Evolutionary conservation across 2,797 vertebrate genomes (phyloP), one percentile per base, ranked within the genome.

Genomic region (Bufotes viridis): DNA sequence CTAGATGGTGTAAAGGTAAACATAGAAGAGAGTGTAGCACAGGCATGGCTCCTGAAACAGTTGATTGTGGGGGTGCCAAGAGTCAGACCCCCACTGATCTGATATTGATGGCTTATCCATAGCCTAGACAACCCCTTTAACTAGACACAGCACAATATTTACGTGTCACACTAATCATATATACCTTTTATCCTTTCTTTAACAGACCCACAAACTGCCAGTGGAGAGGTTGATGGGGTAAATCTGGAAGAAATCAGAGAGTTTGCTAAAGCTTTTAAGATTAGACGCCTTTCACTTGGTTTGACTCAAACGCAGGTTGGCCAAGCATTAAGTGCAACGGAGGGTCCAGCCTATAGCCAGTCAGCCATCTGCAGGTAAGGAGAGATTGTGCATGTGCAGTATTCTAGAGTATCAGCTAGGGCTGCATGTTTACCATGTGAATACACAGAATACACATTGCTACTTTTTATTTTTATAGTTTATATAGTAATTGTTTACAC

Each of bases 261-360:
- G 94, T 99, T 99, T 91, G 98, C 98, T 96, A 99, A 99, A 97
- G 98, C 98, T 91, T 99, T 99, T 96, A 99, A 99, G 97, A 99
- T 99, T 94, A 97, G 98, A 90, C 98, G 98, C 92, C 96, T 99
- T 94, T 99, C 98, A 91, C 97, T 99, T 94, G 98, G 98, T 92
- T 96, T 99, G 95, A 99, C 98, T 9, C 98, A 99, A 95, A 99
- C 98, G 89, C 98, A 99, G 96, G 98, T 99, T 95, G 98, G 98
- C 92, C 98, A 99, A 95, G 98, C 98, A 10, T 97, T 99, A 90
- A 99, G 98, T 86, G 98, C 98, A 29, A 97, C 98, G 0, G 98
- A 99, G 93, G 98, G 98, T 69, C 98, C 98, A 60, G 98, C 98
- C 7, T 99, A 99, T 95, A 99, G 98, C 94, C 98, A 99, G 95